phyloP scores from a whole-genome alignment of 2,888 invertebrate species.

The Heliconius cydno region DNA sequence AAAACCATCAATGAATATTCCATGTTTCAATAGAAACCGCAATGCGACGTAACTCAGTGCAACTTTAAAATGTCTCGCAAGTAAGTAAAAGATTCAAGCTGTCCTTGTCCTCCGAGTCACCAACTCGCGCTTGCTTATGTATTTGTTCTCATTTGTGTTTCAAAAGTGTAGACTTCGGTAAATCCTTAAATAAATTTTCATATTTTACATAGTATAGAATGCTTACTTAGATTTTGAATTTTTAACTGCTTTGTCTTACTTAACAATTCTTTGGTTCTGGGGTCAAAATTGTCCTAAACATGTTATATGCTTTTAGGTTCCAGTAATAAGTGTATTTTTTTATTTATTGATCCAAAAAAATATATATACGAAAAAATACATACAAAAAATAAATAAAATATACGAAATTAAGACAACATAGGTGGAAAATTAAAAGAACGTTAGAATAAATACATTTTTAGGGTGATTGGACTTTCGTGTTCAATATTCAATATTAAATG shows the following conservation, averaged over 20 bases:
- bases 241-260: background rate
- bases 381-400: background rate
- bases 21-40: conserved; percentile 21
- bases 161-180: background rate
- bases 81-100: conserved; percentile 15
- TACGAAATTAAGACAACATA: background rate
- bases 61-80: conserved; percentile 20
- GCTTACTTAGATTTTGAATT: background rate
- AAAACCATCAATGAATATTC: background rate
- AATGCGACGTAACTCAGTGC: conserved; percentile 23
- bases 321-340: background rate
- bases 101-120: conserved; percentile 11
- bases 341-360: no score
- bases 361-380: background rate
- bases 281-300: no score
- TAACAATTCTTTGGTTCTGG: no score
- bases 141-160: background rate
- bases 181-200: background rate
- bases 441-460: no score
- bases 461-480: no score
- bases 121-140: background rate
- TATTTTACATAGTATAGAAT: background rate
- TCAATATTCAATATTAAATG: no score
- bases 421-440: background rate
- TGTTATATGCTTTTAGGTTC: background rate